Evolutionary conservation across 2,888 invertebrate genomes (phyloP), one percentile per base, ranked within the genome.

Genomic region (Altica lythri): DNA sequence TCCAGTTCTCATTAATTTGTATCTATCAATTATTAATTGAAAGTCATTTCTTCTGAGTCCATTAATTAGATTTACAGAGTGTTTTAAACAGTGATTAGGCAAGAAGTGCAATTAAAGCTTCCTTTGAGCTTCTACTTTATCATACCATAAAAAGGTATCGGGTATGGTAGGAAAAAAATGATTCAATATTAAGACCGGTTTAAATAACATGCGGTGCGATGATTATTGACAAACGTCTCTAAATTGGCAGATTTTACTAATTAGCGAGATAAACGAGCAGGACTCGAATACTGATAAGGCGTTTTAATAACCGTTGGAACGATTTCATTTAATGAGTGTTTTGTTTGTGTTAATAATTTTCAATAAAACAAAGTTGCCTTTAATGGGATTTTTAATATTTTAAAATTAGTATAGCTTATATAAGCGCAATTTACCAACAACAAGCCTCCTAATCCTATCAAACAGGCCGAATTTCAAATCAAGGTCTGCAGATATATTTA

Each of bases 181-280:
- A 47, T 44, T 44, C 52, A 47, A 47, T 55, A 47, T 30, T 29
- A 42, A 47, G 35, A 48, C 51, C 29, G 50, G 53, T 55, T 55
- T 35, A 49, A 46, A 19, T 53, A 53, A 45, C 44, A 53, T 44
- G 49, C 32, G 35, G 50, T 44, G 38, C 38, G 25, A 35, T 54
- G 56, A 56, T 51, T 47, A 44, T 29, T 46, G 45, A 50, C 37
- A 42, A 37, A 51, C 34, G 49, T 32, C 47, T 43, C 50, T 50
- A 49, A 55, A 59, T 59, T 56, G 56, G 51, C 50, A 56, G 45
- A 56, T 62, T 60, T 62, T 57, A 57, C 57, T 64, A 61, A 64
- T 62, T 62, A 57, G 49, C 38, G 18, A 61, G 57, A 62, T 61
- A 57, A 60, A 62, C 46, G 55, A 46, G 53, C 44, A 45, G 54